Evolutionary conservation across 2,797 vertebrate species (phyloP), one percentile per base, ranked within the genome.

Genomic region (Philypnodon macrostomus): DNA sequence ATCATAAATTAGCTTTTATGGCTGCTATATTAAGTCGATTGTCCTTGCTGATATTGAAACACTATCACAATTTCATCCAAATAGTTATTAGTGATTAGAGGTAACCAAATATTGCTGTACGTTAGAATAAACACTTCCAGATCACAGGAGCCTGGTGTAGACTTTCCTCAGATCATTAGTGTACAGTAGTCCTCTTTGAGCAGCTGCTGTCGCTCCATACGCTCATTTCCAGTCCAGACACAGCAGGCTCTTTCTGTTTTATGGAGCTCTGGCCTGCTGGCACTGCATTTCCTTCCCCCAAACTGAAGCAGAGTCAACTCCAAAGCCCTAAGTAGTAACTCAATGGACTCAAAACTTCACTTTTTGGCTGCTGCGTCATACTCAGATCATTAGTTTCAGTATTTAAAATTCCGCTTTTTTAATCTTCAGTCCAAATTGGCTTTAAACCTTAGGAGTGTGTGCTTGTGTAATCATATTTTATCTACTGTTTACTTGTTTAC

Each of bases 181-280:
- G 16, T 53, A 73, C 63, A 73, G 73, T 70, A 48, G 53, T 35
- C 21, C 48, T 54, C 67, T 79, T 67, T 77, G 57, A 75, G 33
- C 58, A 39, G 54, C 63, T 50, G 45, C 72, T 54, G 42, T 59
- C 52, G 37, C 17, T 63, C 27, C 58, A 35, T 50, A 36, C 37
- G 46, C 29, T 37, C 42, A n/a, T 33, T 62, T 55, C 34, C 38
- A 23, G 53, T 58, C 45, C 60, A 72, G 40, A 64, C 66, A 56
- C 77, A 73, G 67, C 60, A 29, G 53, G 57, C 62, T 58, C 58
- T 71, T 42, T 69, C 58, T 66, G 59, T 68, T 84, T 86, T 78
- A 76, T 55, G 70, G 56, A 70, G 70, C 59, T 70, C 70, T 75
- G 69, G 68, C 56, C 27, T 19, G 37, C 67, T 58, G 76, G 70